These are phyloP conservation scores for Pteropus alecto DNA, from an alignment of 2,113 vertebrate genomes.

Conservation along the genomic window DNA sequence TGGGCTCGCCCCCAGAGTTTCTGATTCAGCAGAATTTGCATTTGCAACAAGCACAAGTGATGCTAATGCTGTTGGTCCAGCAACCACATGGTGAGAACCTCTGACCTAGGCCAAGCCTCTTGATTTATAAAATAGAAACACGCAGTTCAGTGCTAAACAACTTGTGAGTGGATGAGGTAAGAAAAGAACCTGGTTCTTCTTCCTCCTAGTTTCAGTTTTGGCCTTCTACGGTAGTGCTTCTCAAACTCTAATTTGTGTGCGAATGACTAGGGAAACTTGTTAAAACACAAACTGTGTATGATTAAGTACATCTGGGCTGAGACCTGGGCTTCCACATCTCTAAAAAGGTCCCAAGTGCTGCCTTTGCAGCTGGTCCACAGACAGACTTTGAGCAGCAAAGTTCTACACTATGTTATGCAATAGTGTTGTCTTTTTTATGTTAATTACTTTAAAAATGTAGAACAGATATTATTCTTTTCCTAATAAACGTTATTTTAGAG, in stretches of 20 bases:
- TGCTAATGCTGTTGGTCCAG: not conserved
- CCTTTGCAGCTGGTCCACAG: not conserved
- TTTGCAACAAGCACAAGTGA: not conserved
- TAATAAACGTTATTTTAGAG: not conserved
- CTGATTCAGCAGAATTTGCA: not conserved
- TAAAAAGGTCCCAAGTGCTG: not conserved
- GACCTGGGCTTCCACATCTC: not conserved
- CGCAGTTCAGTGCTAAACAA: not conserved
- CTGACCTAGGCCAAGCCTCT: not conserved
- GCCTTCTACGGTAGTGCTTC: not conserved
- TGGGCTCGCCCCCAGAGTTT: not conserved
- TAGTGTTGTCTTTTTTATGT: not conserved
- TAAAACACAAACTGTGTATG: not conserved
- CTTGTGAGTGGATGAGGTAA: not conserved
- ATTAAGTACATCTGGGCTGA: not conserved
- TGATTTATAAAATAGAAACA: not conserved
- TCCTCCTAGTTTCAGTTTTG: not conserved
- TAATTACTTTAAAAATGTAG: not conserved
- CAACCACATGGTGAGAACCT: not conserved
- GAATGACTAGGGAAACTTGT: not conserved
- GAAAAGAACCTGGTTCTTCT: not conserved
- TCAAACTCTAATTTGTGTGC: not conserved
- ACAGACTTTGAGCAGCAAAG: not conserved
- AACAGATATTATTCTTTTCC: not conserved
- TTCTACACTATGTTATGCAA: not conserved